phyloP scores from a whole-genome alignment of 2,113 vertebrate genomes.

The Lepisosteus oculatus region DNA sequence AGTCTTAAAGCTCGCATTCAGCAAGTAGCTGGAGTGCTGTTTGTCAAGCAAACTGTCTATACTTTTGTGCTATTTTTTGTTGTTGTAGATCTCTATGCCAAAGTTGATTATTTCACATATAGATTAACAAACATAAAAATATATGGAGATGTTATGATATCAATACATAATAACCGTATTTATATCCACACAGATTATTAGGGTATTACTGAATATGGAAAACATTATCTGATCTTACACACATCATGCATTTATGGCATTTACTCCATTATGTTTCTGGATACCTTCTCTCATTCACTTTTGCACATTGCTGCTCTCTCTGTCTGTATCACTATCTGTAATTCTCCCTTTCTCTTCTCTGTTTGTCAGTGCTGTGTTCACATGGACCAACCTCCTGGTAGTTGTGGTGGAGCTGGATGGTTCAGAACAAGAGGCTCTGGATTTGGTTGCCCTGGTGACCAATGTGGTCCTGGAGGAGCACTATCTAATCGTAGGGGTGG shows the following conservation, averaged over 20 bases:
- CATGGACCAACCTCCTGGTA: conserved; percentile 94
- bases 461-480: conserved; percentile 92
- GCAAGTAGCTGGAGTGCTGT: background rate
- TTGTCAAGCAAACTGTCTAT: no score
- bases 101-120: no score
- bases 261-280: background rate
- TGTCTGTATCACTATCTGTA: background rate
- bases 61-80: no score
- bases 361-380: conserved; percentile 84
- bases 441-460: conserved; percentile 88
- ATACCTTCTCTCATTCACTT: background rate
- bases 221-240: no score
- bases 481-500: conserved; percentile 90
- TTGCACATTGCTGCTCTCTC: background rate
- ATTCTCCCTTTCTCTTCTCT: background rate
- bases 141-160: no score
- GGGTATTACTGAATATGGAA: no score
- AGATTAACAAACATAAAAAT: no score
- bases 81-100: no score
- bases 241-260: no score
- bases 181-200: no score
- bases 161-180: no score
- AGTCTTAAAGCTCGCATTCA: conserved; percentile 39
- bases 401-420: conserved; percentile 93
- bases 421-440: conserved; percentile 89